Percentiles rank a stretch among this genome's conserved stretches.
Evolutionary conservation across 2,797 vertebrate species (phyloP).

Genomic region (Macroramphosus scolopax): DNA sequence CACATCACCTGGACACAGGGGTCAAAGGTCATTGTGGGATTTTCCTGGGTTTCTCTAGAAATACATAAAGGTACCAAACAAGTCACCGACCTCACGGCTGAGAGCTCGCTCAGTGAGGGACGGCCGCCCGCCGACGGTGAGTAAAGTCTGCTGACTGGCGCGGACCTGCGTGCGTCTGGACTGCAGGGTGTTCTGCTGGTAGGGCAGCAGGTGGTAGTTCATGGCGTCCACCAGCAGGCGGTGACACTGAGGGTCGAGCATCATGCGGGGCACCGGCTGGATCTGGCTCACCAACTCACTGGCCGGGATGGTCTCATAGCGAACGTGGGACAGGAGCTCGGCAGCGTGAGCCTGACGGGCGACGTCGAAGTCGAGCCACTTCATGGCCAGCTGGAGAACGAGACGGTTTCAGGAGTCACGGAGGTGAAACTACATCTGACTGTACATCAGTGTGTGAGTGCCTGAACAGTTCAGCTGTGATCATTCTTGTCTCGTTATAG

Average conservation of each 20-base stretch:
- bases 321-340: conserved; percentile 80
- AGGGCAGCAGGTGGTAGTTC: conserved; percentile 88
- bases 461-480: too few species aligned
- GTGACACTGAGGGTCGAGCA: conserved; percentile 85
- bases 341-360: conserved; percentile 75
- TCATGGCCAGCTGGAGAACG: conserved; percentile 74
- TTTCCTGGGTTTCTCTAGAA: neutral
- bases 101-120: conserved; percentile 83
- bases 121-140: conserved; percentile 80
- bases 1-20: conserved; percentile 72
- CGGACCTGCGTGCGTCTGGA: conserved; percentile 81
- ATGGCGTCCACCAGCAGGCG: conserved; percentile 86
- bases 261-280: conserved; percentile 85
- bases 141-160: conserved; percentile 78
- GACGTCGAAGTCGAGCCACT: conserved; percentile 84
- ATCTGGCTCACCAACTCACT: conserved; percentile 83
- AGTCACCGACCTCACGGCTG: conserved; percentile 79
- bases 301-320: conserved; percentile 84
- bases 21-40: conserved; percentile 32
- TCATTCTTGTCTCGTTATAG: too few species aligned
- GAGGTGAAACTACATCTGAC: too few species aligned
- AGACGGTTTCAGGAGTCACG: too few species aligned
- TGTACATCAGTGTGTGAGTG: too few species aligned
- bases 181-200: conserved; percentile 86
- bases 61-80: neutral